Base-by-base conservation (phyloP, 2,113 vertebrate genomes). In the Caranx ignobilis region DNA sequence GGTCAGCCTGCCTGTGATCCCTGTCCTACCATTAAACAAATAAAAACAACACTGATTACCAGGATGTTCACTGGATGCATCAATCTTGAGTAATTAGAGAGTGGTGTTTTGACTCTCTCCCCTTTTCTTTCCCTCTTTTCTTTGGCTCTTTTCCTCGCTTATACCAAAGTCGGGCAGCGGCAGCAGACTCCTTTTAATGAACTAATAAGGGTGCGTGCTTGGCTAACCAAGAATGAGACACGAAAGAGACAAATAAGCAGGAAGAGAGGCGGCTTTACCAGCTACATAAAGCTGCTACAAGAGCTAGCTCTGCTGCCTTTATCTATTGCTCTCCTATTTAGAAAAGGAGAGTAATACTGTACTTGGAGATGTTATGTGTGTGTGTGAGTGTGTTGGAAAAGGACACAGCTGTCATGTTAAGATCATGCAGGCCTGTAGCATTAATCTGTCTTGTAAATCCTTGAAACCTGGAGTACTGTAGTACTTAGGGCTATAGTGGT, bases 11-110 rank as follows among this genome's bases (percentile, higher is more conserved):
- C 84, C 79, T 74, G 75, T 88, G 83, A 92, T 94, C 92, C 88
- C 91, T 86, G 85, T 91, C 89, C 91, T 79, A 79, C 87, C 85
- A 93, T 93, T 92, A 92, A 85, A 91, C 90, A 93, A 93, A 94
- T 91, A 92, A 92, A 92, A 94, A 90, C 91, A 92, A 92, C 90
- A 89, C 91, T 93, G 89, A 94, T 94, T 92, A 93, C 91, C 89
- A 80, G 87, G 85, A 91, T 90, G 92, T 92, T 91, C 88, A 77
- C 72, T 76, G 84, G 88, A 88, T 75, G 84, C 90, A 93, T 93
- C 92, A 92, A 90, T 95, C 92, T 93, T 86, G 56, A 75, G 85
- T 92, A 93, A 93, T 91, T 92, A 90, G 86, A 91, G 79, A 82
- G 73, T 35, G 18, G 74, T 88, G 86, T 90, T 91, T 90, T 90